Evolutionary conservation across 2,113 vertebrate genomes (phyloP).

Genomic region (Talpa occidentalis): DNA sequence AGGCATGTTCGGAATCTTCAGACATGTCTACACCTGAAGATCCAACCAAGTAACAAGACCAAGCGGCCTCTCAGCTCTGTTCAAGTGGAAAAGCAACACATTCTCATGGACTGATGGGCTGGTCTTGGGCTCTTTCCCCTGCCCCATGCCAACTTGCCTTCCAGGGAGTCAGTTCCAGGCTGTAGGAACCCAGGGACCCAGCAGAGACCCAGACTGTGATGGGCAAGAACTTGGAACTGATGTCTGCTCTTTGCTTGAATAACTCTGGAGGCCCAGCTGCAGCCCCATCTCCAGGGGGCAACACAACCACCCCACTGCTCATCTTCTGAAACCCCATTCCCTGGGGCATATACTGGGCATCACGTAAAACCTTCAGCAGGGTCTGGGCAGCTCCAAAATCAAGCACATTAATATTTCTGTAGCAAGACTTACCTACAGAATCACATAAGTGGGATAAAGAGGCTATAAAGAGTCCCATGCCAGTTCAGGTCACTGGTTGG

Average conservation of each 20-base stretch:
- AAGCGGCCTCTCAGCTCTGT: constrained; percentile 26
- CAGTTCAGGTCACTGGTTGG: background rate
- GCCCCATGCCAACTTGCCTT: background rate
- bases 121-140: background rate
- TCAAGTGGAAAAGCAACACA: background rate
- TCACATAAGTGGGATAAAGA: background rate
- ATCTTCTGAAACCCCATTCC: no score
- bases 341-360: background rate
- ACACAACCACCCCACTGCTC: background rate
- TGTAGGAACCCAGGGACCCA: constrained; percentile 22
- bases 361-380: background rate
- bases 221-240: background rate
- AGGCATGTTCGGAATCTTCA: constrained; percentile 82
- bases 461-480: background rate
- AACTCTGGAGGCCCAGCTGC: no score
- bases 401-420: background rate
- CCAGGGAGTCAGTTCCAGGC: background rate
- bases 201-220: constrained; percentile 16
- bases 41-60: background rate
- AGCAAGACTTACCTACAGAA: background rate
- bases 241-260: background rate
- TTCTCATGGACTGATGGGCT: background rate
- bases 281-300: no score
- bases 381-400: background rate
- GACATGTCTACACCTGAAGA: constrained; percentile 83